Percentiles rank a stretch among this genome's conserved stretches.
phyloP scores from a whole-genome alignment of 2,797 vertebrate species.

The Coluber constrictor region DNA sequence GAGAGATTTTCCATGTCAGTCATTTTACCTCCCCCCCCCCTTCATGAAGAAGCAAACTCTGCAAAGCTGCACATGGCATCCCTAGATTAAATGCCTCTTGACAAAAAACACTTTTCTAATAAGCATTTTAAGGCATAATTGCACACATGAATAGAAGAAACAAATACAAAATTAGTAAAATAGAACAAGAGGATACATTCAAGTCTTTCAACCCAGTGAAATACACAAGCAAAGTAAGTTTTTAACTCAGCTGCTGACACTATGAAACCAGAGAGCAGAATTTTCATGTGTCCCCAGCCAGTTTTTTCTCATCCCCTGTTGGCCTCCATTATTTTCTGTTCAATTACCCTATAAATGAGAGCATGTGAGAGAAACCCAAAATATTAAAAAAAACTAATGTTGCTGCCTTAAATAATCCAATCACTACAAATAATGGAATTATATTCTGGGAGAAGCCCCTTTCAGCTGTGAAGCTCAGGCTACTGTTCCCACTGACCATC shows the following conservation, averaged over 20 bases:
- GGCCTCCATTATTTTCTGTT: neutral
- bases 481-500: neutral
- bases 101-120: neutral
- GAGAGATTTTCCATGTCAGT: neutral
- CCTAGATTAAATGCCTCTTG: neutral
- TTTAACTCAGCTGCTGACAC: neutral
- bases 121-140: neutral
- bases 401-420: neutral
- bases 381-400: neutral
- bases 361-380: neutral
- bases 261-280: neutral
- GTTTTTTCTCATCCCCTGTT: neutral
- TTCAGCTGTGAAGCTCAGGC: neutral
- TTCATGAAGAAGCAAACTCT: neutral
- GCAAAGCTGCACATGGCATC: neutral
- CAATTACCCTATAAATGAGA: neutral
- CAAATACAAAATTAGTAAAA: neutral
- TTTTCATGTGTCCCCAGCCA: neutral
- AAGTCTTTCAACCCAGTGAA: neutral
- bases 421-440: neutral
- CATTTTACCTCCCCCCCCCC: neutral
- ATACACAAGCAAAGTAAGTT: neutral
- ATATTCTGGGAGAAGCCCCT: neutral
- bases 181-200: neutral
- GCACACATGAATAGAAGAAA: neutral